Evolutionary conservation across 2,113 vertebrate genomes (phyloP).

Genomic region (Athene noctua): DNA sequence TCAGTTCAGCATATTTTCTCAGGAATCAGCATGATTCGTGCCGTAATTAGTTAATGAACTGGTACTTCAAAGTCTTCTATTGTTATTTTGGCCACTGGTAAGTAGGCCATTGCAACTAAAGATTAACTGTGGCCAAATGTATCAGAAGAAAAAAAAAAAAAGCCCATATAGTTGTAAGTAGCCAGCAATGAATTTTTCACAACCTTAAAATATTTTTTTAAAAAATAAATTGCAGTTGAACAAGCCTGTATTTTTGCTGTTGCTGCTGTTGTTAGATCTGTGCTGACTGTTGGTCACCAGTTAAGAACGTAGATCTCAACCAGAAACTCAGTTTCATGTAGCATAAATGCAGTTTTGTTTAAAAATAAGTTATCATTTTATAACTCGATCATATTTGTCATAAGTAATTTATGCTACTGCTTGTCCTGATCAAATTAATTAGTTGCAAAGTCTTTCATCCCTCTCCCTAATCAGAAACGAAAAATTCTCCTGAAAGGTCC

Average conservation of each 20-base stretch:
- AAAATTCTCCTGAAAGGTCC: neutral
- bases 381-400: neutral
- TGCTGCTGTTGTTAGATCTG: neutral
- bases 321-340: neutral
- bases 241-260: neutral
- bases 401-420: neutral
- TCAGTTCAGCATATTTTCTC: neutral
- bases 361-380: neutral
- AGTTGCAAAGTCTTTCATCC: neutral
- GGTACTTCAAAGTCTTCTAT: neutral
- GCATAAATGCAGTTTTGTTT: neutral
- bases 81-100: conserved; percentile 1
- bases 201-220: neutral
- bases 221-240: neutral
- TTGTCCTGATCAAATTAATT: neutral
- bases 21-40: neutral
- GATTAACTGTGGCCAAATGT: neutral
- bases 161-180: neutral
- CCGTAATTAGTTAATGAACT: neutral
- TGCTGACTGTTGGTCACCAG: neutral
- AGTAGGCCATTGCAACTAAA: neutral
- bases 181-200: neutral
- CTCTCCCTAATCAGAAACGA: neutral
- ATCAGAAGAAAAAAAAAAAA: neutral
- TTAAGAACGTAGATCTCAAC: neutral